Base-by-base conservation (phyloP, 2,797 vertebrate genomes). In the Pangasius djambal region DNA sequence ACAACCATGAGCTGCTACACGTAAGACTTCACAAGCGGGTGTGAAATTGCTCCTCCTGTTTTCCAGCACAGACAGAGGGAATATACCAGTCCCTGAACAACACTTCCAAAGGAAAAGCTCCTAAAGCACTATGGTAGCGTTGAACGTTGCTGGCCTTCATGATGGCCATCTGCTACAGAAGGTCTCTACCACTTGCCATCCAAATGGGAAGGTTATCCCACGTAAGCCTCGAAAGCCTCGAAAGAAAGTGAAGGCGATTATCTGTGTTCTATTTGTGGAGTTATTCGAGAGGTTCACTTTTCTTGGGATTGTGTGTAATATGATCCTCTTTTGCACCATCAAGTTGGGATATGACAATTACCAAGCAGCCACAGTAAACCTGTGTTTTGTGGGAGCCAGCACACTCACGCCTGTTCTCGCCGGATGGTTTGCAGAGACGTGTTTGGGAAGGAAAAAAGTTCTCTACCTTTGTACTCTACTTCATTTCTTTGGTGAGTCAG, bases 241-340 rank as follows among this genome's bases (percentile, higher is more conserved):
- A 89, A 97, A 96, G 91, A 98, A 97, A 91, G 92, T 97, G 13
- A 96, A 96, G 37, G 95, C 95, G 34, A 96, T 96, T 16, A 90
- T 98, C 31, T 99, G 97, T 28, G 94, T 98, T 63, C 94, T 99
- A 90, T 94, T 98, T 40, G 97, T 98, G 93, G 97, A 99, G 92
- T 94, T 99, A 50, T 98, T 96, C 0, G 98, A 99, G 93, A 96
- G 97, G 74, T 98, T 99, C 92, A 96, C 97, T 0, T 98, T 99
- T 93, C 98, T 97, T 48, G 97, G 97, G 92, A 97, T 99, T 0
- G 95, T 98, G 77, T 99, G 98, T 94, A 99, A 98, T 92, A 97
- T 96, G 96, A 98, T 99, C 89, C 95, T 98, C 20, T 99, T 98
- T 94, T 99, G 98, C 95, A 98, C 97, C 0, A 89, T 97, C 89